Evolutionary conservation across 2,797 vertebrate species (phyloP), one percentile per base, ranked within the genome.

Genomic region (Tokudaia muenninki): DNA sequence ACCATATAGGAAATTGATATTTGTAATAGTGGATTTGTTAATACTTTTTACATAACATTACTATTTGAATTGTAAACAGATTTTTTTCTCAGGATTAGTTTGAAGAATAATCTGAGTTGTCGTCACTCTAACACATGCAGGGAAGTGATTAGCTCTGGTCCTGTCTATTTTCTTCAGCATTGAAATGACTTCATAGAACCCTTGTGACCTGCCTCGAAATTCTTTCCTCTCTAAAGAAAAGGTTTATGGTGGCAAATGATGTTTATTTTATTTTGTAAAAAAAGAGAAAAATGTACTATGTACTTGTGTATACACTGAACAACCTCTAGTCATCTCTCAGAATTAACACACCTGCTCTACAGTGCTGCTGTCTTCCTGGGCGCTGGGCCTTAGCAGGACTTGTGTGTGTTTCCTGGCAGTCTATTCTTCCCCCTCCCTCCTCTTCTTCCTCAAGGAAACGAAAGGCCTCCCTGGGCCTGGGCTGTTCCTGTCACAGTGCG

Each of bases 1-100:
- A 98, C 98, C 98, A 98, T 98, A 98, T 98, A 98, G 98, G 98
- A 99, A 99, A 98, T 97, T 98, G 98, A 98, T 98, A 98, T 99
- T 99, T 99, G 99, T 99, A 99, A 98, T 98, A 98, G 98, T 99
- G 99, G 98, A 98, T 99, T 99, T 99, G 98, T 98, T 99, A 98
- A 99, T 98, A 98, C 98, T 99, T 99, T 99, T 99, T 99, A 99
- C 99, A 98, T 98, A 98, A 99, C 98, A 98, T 98, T 98, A 98
- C 98, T 98, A 98, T 99, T 99, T 98, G 98, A 98, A 99, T 98
- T 98, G 98, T 99, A 98, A 98, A 98, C 98, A 98, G 98, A 96
- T 98, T 96, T 98, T 98, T 97, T 98, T 98, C 98, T 98, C 98
- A 98, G 98, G 98, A 98, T 98, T 98, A 98, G 98, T 98, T 99